Percentiles rank a stretch among this genome's conserved stretches.
These are phyloP conservation scores for Campoletis sonorensis DNA, from an alignment of 1,140 invertebrate species.

Conservation along the genomic window DNA sequence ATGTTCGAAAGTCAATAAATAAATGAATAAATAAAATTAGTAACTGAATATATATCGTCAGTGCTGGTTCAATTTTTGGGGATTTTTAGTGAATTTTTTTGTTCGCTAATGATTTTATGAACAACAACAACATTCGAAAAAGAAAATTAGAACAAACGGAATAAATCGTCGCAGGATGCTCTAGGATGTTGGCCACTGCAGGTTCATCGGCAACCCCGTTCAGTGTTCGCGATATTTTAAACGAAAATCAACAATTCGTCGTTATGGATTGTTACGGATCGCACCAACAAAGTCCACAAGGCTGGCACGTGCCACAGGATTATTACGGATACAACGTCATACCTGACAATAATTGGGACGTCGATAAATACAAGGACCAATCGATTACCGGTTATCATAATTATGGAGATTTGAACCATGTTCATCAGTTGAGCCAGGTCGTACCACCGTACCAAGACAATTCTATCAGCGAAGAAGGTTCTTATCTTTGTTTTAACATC, in stretches of 20 bases:
- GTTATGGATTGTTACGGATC: conserved; percentile 70
- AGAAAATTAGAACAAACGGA: not conserved
- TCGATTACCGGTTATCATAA: conserved; percentile 61
- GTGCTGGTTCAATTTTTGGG: not conserved
- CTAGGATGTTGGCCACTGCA: conserved; percentile 71
- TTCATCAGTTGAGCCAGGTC: conserved; percentile 69
- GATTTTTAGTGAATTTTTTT: not conserved
- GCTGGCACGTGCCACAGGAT: conserved; percentile 61
- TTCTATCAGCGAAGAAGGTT: conserved; percentile 68
- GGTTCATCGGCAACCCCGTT: conserved; percentile 81
- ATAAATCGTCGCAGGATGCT: conserved; percentile 57
- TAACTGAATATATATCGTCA: not conserved
- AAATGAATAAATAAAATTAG: not conserved
- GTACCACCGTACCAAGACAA: conserved; percentile 67
- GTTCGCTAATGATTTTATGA: too few species aligned
- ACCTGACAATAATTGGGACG: conserved; percentile 69
- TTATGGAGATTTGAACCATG: conserved; percentile 69
- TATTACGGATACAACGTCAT: conserved; percentile 68
- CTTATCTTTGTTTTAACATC: too few species aligned
- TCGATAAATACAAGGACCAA: conserved; percentile 71
- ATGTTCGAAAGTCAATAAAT: too few species aligned
- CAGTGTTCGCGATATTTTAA: conserved; percentile 87
- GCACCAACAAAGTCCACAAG: conserved; percentile 60
- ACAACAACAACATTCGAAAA: not conserved
- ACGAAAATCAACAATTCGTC: conserved; percentile 68